Evolutionary conservation across 2,888 invertebrate species (phyloP).

Genomic region (Formica aserva): DNA sequence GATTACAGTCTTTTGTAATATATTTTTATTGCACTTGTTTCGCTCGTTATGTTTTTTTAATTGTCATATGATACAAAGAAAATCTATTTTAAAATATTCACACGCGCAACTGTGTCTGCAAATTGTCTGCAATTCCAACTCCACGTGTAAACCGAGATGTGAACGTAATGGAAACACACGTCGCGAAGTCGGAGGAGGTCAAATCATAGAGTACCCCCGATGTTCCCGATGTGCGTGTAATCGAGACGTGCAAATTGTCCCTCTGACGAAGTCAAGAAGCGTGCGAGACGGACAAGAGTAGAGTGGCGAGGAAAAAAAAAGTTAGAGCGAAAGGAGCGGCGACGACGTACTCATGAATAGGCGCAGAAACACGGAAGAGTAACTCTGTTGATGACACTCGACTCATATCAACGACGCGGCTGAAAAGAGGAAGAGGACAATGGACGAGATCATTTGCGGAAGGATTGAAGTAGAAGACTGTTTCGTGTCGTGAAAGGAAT

Average conservation of each 20-base stretch:
- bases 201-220: neutral
- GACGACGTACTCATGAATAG: neutral
- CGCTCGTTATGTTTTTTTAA: neutral
- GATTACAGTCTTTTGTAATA: neutral
- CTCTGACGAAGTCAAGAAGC: neutral
- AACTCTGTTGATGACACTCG: constrained; percentile 31
- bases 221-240: neutral
- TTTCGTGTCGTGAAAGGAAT: neutral
- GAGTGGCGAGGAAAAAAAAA: neutral
- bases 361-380: constrained; percentile 23
- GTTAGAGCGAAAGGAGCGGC: neutral
- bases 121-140: neutral
- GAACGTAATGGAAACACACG: neutral
- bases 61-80: neutral
- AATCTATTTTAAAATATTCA: neutral
- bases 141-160: neutral
- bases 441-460: neutral
- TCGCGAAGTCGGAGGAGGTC: neutral
- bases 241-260: neutral
- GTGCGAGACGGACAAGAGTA: neutral
- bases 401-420: neutral
- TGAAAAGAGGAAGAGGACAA: neutral
- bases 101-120: neutral
- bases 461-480: neutral
- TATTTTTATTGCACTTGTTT: neutral